Evolutionary conservation across 2,888 invertebrate species (phyloP).

Genomic region (Caenorhabditis sp.): DNA sequence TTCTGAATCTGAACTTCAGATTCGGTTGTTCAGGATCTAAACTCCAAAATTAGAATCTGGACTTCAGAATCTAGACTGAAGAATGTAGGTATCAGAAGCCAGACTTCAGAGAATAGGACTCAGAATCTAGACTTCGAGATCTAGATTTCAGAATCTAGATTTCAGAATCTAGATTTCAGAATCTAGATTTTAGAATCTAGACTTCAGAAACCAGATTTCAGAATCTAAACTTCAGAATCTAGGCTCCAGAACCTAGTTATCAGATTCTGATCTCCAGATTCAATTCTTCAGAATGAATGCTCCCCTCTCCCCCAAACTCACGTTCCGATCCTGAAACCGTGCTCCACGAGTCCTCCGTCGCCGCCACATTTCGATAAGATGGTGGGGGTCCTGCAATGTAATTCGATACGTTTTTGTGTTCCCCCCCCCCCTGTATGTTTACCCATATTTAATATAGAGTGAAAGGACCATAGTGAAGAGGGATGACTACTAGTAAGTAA

Average conservation of each 20-base stretch:
- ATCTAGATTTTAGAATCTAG: background rate
- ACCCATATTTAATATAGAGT: background rate
- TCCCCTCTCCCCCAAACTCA: conserved; percentile 12
- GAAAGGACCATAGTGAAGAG: too few relatives aligned
- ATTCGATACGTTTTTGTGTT: too few relatives aligned
- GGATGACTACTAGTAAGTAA: too few relatives aligned
- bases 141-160: background rate
- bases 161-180: background rate
- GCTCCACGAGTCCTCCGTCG: conserved; percentile 55
- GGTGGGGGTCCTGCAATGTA: conserved; percentile 58
- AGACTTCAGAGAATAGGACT: background rate
- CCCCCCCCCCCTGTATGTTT: background rate
- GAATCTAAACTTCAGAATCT: background rate
- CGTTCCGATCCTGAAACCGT: conserved; percentile 40
- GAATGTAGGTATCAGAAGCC: background rate
- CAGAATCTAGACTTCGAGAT: background rate
- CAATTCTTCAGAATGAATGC: too few relatives aligned
- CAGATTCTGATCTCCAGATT: too few relatives aligned
- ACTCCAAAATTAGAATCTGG: too few relatives aligned
- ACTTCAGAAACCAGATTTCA: too few relatives aligned
- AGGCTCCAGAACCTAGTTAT: too few relatives aligned
- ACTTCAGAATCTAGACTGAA: background rate
- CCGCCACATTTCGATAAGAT: conserved; percentile 44
- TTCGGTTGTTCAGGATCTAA: background rate
- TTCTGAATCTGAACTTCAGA: background rate